Evolutionary conservation across 2,888 invertebrate species (phyloP).

Genomic region (Cephus nigrinus): DNA sequence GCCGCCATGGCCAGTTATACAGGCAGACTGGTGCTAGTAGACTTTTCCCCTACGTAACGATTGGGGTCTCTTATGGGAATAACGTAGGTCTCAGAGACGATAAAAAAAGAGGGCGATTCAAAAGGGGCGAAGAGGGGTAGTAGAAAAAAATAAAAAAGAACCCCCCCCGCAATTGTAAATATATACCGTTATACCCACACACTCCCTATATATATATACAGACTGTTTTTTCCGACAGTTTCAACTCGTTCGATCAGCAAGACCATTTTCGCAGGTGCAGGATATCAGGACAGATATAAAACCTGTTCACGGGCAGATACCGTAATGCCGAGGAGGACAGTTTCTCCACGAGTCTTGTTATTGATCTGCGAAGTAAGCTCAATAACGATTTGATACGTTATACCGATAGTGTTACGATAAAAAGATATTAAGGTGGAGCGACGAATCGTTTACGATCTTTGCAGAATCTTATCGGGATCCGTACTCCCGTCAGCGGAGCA

Average conservation of each 20-base stretch:
- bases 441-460: not conserved
- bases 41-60: not conserved
- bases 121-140: constrained; percentile 3
- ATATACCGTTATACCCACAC: not conserved
- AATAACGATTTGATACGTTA: too few relatives aligned
- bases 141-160: not conserved
- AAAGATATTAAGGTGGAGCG: too few relatives aligned
- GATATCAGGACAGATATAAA: not conserved
- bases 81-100: not conserved
- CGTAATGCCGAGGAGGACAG: not conserved
- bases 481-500: too few relatives aligned
- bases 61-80: not conserved
- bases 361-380: too few relatives aligned
- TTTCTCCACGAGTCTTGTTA: too few relatives aligned
- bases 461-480: not conserved
- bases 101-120: not conserved
- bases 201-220: too few relatives aligned
- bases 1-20: not conserved
- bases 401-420: too few relatives aligned
- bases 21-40: not conserved
- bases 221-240: not conserved
- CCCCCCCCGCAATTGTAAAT: not conserved
- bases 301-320: not conserved
- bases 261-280: not conserved
- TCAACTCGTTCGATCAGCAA: not conserved